Conservation (phyloP, 2,888 invertebrate species). For the Hydropsyche betteni region DNA sequence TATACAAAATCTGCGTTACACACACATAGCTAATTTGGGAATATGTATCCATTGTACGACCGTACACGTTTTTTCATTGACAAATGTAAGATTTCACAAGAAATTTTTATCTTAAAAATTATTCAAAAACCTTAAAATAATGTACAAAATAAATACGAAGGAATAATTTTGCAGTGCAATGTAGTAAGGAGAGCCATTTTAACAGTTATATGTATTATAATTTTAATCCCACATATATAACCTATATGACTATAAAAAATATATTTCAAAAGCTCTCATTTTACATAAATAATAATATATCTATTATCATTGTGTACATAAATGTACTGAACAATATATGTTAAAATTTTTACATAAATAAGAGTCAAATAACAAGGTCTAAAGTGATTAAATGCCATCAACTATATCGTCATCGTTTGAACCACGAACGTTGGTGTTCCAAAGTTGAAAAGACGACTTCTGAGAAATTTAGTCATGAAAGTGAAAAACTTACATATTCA, state of each 20-base stretch:
- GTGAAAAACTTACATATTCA: too few relatives aligned
- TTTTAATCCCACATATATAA: not conserved
- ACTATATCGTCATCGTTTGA: too few relatives aligned
- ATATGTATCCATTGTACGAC: too few relatives aligned
- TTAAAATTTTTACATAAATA: not conserved
- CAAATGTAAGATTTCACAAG: not conserved
- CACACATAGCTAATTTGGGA: too few relatives aligned
- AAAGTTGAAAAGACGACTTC: too few relatives aligned
- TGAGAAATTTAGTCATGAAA: too few relatives aligned
- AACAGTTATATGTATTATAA: not conserved
- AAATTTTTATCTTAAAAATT: conserved; percentile 2
- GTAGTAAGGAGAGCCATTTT: not conserved
- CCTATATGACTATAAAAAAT: conserved; percentile 24
- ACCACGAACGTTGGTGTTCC: too few relatives aligned
- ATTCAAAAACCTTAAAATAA: conserved; percentile 2
- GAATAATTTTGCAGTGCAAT: conserved; percentile 6
- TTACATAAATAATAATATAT: not conserved
- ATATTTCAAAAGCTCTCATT: conserved; percentile 26
- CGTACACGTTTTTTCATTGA: not conserved
- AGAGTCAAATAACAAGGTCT: not conserved
- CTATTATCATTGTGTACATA: not conserved
- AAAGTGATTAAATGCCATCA: too few relatives aligned
- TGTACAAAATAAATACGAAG: conserved; percentile 13
- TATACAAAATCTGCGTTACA: too few relatives aligned
- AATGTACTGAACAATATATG: conserved; percentile 1